phyloP scores from a whole-genome alignment of 2,113 vertebrate species.

The Zosterops pallidus region DNA sequence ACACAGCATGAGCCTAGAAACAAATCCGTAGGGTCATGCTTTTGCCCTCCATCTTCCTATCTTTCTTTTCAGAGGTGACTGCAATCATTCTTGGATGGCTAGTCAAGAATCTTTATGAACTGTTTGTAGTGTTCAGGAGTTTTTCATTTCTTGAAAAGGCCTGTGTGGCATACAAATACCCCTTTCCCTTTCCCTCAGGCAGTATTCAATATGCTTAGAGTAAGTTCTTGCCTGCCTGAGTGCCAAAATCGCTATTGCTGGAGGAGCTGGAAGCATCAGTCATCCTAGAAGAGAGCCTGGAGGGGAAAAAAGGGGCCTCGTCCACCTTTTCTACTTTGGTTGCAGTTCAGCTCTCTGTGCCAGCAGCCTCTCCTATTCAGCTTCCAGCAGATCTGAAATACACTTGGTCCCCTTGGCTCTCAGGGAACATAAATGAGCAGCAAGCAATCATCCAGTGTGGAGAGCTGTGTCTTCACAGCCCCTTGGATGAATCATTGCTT shows the following conservation, averaged over 20 bases:
- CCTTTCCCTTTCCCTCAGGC: not conserved
- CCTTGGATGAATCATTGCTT: not conserved
- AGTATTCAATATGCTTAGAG: not conserved
- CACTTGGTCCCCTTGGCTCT: not conserved
- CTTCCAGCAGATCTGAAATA: not conserved
- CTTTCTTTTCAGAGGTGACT: not conserved
- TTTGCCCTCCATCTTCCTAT: not conserved
- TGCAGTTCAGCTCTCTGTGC: not conserved
- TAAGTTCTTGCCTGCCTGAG: not conserved
- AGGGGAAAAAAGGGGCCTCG: not conserved
- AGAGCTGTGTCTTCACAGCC: not conserved
- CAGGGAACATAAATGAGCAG: not conserved
- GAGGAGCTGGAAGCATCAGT: not conserved
- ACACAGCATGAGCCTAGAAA: not conserved
- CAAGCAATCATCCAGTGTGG: not conserved
- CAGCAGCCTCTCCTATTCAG: not conserved
- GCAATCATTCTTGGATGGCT: not conserved
- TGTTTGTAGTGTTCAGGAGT: not conserved
- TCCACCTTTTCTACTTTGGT: not conserved
- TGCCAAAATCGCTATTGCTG: not conserved
- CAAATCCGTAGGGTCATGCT: not conserved
- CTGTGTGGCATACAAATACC: not conserved
- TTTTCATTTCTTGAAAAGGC: not conserved
- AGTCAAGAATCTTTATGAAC: not conserved
- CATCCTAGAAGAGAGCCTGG: not conserved